phyloP scores from a whole-genome alignment of 2,113 vertebrate species.

The Oncorhynchus clarkii region DNA sequence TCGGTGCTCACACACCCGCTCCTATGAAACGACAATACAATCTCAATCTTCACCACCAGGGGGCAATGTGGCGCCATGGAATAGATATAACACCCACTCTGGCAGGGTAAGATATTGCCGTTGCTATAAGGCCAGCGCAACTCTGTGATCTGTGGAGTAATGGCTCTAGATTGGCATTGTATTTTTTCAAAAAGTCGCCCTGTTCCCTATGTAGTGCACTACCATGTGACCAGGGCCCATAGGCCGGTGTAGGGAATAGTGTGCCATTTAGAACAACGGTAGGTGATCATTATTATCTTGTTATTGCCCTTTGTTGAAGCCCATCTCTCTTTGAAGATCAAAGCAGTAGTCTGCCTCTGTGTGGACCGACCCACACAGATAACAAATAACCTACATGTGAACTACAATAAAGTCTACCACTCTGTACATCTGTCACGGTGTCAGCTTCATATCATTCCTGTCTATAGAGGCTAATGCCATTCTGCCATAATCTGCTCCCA shows the following conservation, averaged over 20 bases:
- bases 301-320: constrained; percentile 65
- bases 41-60: constrained; percentile 44
- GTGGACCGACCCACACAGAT: constrained; percentile 56
- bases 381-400: constrained; percentile 49
- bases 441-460: neutral
- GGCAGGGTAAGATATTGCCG: constrained; percentile 1
- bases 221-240: no score
- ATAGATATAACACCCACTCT: neutral
- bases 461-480: neutral
- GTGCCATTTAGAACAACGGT: constrained; percentile 2
- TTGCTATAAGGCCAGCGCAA: neutral
- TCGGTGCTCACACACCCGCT: neutral
- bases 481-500: neutral
- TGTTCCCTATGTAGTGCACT: no score
- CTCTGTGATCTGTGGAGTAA: constrained; percentile 59
- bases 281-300: constrained; percentile 65
- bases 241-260: no score
- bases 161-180: constrained; percentile 51
- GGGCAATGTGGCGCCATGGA: constrained; percentile 63
- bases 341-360: constrained; percentile 58
- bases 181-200: no score
- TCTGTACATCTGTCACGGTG: constrained; percentile 40
- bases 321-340: constrained; percentile 78
- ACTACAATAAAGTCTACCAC: constrained; percentile 68
- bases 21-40: neutral